Percentiles rank a stretch among this genome's conserved stretches.
phyloP scores from a whole-genome alignment of 2,797 vertebrate species.

The Phaenicophaeus curvirostris region DNA sequence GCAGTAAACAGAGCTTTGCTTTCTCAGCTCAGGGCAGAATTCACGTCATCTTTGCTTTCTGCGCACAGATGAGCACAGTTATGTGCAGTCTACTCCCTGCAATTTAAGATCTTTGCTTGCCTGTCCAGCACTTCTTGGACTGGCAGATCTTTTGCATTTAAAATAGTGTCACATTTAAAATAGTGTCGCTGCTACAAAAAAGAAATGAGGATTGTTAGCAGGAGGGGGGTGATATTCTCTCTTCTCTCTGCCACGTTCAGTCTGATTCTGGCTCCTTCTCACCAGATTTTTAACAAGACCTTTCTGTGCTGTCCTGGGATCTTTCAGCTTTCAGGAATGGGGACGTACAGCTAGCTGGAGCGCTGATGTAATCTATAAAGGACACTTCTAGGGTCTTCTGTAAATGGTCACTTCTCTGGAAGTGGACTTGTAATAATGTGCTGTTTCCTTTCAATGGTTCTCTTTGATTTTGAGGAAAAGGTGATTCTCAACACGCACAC shows the following conservation, averaged over 20 bases:
- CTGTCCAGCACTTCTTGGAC: not conserved
- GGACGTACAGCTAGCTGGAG: not conserved
- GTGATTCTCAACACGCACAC: not conserved
- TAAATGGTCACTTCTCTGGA: not conserved
- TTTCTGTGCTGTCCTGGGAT: not conserved
- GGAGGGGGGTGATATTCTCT: not conserved
- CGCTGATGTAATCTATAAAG: not conserved
- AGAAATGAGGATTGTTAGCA: not conserved
- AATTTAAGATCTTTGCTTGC: not conserved
- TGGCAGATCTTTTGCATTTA: not conserved
- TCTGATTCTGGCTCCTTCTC: not conserved
- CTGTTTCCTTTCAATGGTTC: not conserved
- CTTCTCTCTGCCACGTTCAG: not conserved
- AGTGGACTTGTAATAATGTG: not conserved
- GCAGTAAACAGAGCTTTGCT: not conserved
- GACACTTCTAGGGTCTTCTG: not conserved
- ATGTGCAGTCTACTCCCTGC: not conserved
- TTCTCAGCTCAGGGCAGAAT: not conserved
- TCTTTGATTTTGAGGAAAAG: not conserved
- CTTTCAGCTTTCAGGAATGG: not conserved
- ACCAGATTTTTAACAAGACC: not conserved
- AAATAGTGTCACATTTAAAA: too few relatives aligned
- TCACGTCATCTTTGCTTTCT: not conserved
- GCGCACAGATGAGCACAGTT: not conserved
- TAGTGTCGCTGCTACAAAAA: not conserved